phyloP scores from a whole-genome alignment of 2,797 vertebrate genomes.

The Cuniculus paca region DNA sequence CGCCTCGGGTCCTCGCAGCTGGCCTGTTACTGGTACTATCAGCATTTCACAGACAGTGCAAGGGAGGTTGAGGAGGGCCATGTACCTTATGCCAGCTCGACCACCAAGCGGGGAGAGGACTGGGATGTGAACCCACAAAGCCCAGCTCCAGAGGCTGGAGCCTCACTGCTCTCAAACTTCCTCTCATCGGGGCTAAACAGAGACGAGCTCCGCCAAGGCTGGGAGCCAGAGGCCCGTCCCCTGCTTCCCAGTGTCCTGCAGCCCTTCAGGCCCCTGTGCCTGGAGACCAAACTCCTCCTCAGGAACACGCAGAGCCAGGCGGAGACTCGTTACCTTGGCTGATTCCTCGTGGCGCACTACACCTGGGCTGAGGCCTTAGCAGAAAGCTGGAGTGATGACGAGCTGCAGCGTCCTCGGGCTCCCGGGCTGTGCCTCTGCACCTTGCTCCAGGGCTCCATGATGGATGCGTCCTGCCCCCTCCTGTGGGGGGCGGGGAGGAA shows the following conservation, averaged over 20 bases:
- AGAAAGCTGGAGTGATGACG: neutral
- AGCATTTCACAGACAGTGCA: neutral
- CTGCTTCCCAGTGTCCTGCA: neutral
- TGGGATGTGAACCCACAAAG: neutral
- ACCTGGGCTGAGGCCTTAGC: neutral
- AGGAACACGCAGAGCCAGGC: neutral
- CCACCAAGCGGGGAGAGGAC: neutral
- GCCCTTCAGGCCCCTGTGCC: neutral
- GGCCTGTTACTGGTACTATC: neutral
- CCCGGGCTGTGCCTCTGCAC: rapidly evolving
- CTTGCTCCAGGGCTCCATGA: neutral
- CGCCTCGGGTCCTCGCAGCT: neutral
- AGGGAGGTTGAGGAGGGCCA: neutral
- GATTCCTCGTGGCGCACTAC: neutral
- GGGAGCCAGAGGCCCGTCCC: neutral
- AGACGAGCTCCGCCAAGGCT: rapidly evolving
- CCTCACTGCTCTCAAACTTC: neutral
- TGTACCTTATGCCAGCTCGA: neutral
- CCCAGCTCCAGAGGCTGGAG: neutral
- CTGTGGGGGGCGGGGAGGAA: neutral
- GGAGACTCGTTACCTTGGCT: neutral
- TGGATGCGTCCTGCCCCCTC: neutral
- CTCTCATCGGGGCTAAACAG: neutral
- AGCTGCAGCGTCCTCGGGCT: neutral
- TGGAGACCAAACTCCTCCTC: neutral